Conservation (phyloP, 1,140 invertebrate genomes). For the Zaprionus vittiger region DNA sequence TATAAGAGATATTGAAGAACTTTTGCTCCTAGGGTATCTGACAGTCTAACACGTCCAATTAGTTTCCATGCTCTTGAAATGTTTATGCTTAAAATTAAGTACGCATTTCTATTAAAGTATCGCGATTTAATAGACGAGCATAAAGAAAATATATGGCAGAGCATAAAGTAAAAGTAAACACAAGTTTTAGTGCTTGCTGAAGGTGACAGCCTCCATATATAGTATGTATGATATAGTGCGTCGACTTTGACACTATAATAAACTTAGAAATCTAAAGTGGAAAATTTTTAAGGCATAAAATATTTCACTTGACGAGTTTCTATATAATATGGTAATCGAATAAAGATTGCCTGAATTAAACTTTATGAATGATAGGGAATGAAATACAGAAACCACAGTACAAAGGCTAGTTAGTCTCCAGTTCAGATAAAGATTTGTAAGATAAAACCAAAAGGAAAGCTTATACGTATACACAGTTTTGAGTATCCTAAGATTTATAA, state of each 20-base stretch:
- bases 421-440: too few species aligned
- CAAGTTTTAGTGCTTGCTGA: neutral
- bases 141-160: neutral
- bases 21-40: neutral
- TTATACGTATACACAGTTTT: too few species aligned
- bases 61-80: slow-evolving; percentile 5
- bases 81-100: slow-evolving; percentile 20
- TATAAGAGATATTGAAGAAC: neutral
- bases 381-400: too few species aligned
- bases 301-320: too few species aligned
- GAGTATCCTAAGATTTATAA: neutral
- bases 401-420: too few species aligned
- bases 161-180: slow-evolving; percentile 6
- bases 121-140: slow-evolving; percentile 11
- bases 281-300: neutral
- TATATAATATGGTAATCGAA: too few species aligned
- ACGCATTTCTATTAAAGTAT: slow-evolving; percentile 10
- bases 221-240: neutral
- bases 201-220: neutral
- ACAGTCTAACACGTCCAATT: neutral
- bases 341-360: too few species aligned
- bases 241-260: neutral
- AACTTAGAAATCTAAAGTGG: neutral
- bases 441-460: too few species aligned
- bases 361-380: too few species aligned